These are phyloP conservation scores for Rissa tridactyla DNA, from an alignment of 2,113 vertebrate species.

Conservation along the genomic window DNA sequence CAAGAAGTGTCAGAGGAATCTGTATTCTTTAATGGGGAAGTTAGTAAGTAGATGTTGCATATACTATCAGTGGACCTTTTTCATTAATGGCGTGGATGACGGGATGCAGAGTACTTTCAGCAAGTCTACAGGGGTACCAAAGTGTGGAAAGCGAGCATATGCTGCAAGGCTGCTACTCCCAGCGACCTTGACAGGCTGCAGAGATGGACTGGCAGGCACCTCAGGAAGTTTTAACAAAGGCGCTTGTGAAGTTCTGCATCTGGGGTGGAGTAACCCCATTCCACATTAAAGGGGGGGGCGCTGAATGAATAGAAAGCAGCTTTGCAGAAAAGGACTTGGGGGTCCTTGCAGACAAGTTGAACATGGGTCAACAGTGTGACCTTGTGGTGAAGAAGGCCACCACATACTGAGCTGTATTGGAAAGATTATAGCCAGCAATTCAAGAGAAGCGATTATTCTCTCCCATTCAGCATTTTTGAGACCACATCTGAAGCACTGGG, in stretches of 20 bases:
- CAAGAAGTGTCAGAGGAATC: background rate
- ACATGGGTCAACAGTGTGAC: slow-evolving; percentile 20
- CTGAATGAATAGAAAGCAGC: background rate
- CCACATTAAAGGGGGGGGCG: background rate
- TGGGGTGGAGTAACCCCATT: background rate
- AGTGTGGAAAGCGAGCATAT: background rate
- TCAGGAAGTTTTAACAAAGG: background rate
- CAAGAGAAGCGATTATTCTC: background rate
- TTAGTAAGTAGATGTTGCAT: background rate
- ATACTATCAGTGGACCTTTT: background rate
- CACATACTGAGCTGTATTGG: background rate
- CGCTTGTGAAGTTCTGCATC: background rate
- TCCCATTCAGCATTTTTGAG: background rate
- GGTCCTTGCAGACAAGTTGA: background rate
- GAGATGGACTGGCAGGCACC: background rate
- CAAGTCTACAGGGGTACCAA: background rate
- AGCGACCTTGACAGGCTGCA: background rate
- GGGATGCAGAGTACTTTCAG: background rate
- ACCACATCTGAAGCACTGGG: background rate
- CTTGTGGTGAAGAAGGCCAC: slow-evolving; percentile 1
- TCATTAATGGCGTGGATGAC: background rate
- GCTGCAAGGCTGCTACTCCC: background rate
- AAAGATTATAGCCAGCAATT: background rate
- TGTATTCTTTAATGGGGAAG: background rate
- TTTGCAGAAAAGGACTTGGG: background rate